A percentile compares a stretch with the other conserved stretches of the same genome.
phyloP scores from a whole-genome alignment of 2,113 vertebrate genomes.

The Eretmochelys imbricata region DNA sequence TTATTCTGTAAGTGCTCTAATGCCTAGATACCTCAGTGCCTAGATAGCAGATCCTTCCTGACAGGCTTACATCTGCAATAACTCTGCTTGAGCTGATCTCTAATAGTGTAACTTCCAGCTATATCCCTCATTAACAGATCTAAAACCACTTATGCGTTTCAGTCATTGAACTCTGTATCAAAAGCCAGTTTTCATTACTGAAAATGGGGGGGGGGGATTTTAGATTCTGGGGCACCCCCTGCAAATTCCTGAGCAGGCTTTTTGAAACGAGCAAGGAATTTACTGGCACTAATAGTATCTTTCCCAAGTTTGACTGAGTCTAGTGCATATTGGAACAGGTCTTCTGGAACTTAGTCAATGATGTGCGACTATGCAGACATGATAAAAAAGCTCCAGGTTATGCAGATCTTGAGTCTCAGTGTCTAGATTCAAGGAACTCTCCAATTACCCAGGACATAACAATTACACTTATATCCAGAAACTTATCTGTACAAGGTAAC shows the following conservation, averaged over 20 bases:
- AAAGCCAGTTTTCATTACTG: background rate
- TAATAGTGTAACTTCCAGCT: background rate
- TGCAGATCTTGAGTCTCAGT: background rate
- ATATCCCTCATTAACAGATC: background rate
- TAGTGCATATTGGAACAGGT: background rate
- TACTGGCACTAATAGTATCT: background rate
- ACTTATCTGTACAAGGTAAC: constrained; percentile 43
- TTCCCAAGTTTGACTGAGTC: background rate
- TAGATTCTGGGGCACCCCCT: background rate
- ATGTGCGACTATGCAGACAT: background rate
- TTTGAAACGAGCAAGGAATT: background rate
- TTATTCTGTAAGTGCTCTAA: background rate
- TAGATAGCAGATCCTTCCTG: background rate
- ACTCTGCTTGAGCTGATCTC: background rate
- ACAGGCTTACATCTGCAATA: background rate
- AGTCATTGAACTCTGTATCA: background rate
- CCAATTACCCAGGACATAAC: background rate
- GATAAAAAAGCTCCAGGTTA: background rate
- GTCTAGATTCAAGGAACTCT: background rate
- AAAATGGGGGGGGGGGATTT: rapidly evolving
- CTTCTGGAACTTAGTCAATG: background rate
- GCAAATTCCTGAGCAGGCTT: background rate
- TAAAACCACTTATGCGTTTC: background rate
- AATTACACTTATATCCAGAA: constrained; percentile 9
- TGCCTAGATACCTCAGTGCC: background rate